Evolutionary conservation across 2,113 vertebrate genomes (phyloP), one percentile per base, ranked within the genome.

Genomic region (Anser cygnoides): DNA sequence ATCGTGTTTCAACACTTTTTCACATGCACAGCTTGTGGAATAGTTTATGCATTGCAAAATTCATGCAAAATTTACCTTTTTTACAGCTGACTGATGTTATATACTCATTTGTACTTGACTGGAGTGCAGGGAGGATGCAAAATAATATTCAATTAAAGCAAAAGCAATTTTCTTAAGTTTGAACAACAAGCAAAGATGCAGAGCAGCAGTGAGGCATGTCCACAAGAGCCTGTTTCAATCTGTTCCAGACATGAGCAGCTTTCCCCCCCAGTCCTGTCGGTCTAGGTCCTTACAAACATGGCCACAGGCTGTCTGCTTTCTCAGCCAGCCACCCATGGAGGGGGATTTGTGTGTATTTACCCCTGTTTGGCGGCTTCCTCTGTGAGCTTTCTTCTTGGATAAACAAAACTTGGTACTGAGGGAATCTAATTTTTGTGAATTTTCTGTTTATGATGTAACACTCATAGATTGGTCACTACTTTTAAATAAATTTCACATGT

Each of bases 181-280:
- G 46, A 75, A 41, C 33, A 62, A 62, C 1, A 6, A 92, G 11
- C 33, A 57, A 58, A 87, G 46, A 50, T 31, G 28, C 22, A 85
- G 66, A 72, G 43, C 8, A 57, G 44, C 28, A 41, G 31, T 13
- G 29, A 73, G 31, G 21, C 9, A 41, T 39, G 33, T 5, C 39
- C 26, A 9, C 1, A 54, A 19, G 14, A 49, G 12, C 2, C 33
- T 16, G 11, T 5, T 18, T 12, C 13, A 46, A 3, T 5, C 13
- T 21, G 31, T 65, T 25, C 54, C 44, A 70, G 55, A 55, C 17
- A 35, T 9, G 25, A 73, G 26, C 44, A 78, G 20, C 9, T 84
- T 74, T 84, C 20, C 37, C 4, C 44, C 3, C 1, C 22, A 35
- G 13, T 28, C 6, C 31, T 35, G 8, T 37, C 44, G 54, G 17